Conservation (phyloP, 2,888 invertebrate species). For the Sclerodermus sp. region DNA sequence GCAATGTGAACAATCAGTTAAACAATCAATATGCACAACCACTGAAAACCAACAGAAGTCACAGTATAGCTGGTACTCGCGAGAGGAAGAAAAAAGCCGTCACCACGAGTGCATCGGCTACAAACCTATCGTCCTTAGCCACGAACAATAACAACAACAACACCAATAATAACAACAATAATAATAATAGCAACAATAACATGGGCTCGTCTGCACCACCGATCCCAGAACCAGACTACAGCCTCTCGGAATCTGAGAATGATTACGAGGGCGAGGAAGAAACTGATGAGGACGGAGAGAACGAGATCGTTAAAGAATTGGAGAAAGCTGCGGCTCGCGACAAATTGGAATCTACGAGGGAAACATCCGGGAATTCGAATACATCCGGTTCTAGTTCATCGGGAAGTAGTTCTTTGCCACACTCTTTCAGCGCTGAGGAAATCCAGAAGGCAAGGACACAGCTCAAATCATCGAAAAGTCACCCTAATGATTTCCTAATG, state of each 20-base stretch:
- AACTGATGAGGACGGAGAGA: slow-evolving; percentile 61
- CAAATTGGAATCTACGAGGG: slow-evolving; percentile 55
- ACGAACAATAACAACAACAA: slow-evolving; percentile 18
- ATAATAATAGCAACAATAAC: slow-evolving; percentile 23
- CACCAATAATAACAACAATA: slow-evolving; percentile 22
- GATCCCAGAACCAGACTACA: slow-evolving; percentile 92
- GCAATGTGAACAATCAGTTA: slow-evolving; percentile 26
- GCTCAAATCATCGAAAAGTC: slow-evolving; percentile 83
- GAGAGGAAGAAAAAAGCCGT: slow-evolving; percentile 56
- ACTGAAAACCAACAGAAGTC: slow-evolving; percentile 56
- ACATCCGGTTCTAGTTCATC: slow-evolving; percentile 51
- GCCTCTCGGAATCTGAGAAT: slow-evolving; percentile 83
- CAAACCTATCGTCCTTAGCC: slow-evolving; percentile 47
- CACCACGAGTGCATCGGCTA: slow-evolving; percentile 53
- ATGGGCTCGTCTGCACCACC: slow-evolving; percentile 62
- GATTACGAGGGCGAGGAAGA: slow-evolving; percentile 67
- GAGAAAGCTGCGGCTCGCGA: slow-evolving; percentile 60
- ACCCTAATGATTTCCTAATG: slow-evolving; percentile 76
- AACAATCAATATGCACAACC: slow-evolving; percentile 63
- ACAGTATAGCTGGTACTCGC: slow-evolving; percentile 48
- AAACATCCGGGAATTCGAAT: slow-evolving; percentile 57
- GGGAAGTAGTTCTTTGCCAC: slow-evolving; percentile 78
- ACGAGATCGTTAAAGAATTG: slow-evolving; percentile 61
- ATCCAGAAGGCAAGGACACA: slow-evolving; percentile 84
- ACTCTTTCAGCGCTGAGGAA: slow-evolving; percentile 86